Conservation (phyloP, 1,140 invertebrate genomes). For the Theocolax elegans region DNA sequence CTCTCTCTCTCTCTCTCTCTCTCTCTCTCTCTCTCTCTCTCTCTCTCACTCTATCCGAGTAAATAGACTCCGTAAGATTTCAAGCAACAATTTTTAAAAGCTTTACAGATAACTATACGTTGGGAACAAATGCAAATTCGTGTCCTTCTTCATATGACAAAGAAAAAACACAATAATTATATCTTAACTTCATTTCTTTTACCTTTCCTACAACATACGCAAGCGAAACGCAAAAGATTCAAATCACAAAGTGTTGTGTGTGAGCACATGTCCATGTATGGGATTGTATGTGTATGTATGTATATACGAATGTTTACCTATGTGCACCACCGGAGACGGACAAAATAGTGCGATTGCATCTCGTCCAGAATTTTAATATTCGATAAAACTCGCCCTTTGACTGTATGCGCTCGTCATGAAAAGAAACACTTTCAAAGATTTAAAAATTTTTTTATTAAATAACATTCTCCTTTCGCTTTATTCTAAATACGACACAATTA, state of each 20-base stretch:
- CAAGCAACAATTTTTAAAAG: conserved; percentile 39
- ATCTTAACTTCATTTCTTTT: not conserved
- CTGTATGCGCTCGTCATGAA: not conserved
- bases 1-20: too few species aligned
- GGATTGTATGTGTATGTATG: not conserved
- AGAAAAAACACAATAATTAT: not conserved
- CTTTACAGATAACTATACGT: conserved; percentile 27
- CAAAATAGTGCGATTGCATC: conserved; percentile 30
- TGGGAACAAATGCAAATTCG: conserved; percentile 35
- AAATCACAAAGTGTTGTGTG: conserved; percentile 11
- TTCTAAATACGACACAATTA: conserved; percentile 19
- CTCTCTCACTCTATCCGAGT: too few species aligned
- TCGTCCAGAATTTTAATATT: conserved; percentile 8
- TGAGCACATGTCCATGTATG: not conserved
- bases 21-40: too few species aligned
- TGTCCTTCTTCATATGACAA: conserved; percentile 2
- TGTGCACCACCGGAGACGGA: conserved; percentile 37
- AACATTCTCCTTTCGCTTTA: conserved; percentile 16
- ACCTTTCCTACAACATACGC: conserved; percentile 10
- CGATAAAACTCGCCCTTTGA: not conserved
- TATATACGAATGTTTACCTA: not conserved
- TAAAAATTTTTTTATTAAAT: conserved; percentile 30
- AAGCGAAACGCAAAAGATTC: conserved; percentile 27
- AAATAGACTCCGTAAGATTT: conserved; percentile 32
- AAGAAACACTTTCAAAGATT: conserved; percentile 20